These are phyloP conservation scores for Pterocles burchelli DNA, from an alignment of 2,113 vertebrate genomes.

Conservation along the genomic window DNA sequence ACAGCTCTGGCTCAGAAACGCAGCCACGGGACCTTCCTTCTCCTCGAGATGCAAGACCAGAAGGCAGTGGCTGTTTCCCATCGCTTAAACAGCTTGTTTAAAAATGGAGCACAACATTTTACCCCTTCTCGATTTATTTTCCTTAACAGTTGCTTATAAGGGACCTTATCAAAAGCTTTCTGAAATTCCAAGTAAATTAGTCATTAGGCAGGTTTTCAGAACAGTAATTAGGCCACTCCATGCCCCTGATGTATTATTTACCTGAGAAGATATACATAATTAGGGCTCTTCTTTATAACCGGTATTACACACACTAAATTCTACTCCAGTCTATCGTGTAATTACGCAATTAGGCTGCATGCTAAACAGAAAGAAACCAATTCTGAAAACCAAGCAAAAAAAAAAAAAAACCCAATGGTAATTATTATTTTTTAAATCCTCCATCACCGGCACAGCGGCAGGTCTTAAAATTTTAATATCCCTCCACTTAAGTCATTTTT, in stretches of 20 bases:
- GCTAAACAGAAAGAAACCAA: constrained; percentile 52
- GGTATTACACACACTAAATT: constrained; percentile 62
- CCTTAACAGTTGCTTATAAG: constrained; percentile 55
- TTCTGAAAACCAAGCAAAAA: constrained; percentile 39
- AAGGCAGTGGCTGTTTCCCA: neutral
- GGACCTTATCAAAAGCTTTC: constrained; percentile 56
- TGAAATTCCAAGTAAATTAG: constrained; percentile 62
- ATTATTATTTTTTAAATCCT: constrained; percentile 52
- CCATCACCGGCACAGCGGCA: constrained; percentile 8
- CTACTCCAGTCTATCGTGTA: constrained; percentile 67
- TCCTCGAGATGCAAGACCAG: neutral
- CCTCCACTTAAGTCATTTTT: neutral
- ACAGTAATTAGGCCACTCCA: constrained; percentile 48
- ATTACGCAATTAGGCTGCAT: constrained; percentile 60
- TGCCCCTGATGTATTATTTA: constrained; percentile 67
- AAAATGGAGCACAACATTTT: constrained; percentile 28
- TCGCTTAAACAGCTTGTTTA: neutral
- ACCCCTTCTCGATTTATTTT: constrained; percentile 36
- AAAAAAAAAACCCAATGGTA: neutral
- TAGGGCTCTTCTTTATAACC: constrained; percentile 68
- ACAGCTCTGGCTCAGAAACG: neutral
- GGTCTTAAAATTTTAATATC: constrained; percentile 33
- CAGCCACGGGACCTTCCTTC: neutral
- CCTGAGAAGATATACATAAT: constrained; percentile 70
- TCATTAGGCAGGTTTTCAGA: constrained; percentile 64